These are phyloP conservation scores for Cynopterus sphinx DNA, from an alignment of 2,797 vertebrate species.

Conservation along the genomic window DNA sequence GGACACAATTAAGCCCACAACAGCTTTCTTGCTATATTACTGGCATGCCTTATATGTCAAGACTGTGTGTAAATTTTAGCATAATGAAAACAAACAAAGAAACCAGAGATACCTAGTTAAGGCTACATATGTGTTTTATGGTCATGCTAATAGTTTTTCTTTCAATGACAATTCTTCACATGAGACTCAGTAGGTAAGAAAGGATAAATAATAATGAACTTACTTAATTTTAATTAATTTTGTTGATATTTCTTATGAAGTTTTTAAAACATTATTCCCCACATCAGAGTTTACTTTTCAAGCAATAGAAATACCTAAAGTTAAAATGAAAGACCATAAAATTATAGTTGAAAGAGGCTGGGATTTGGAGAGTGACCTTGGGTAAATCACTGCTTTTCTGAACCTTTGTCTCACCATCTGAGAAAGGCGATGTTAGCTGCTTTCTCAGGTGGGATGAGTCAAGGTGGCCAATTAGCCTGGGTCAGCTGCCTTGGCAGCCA, in stretches of 20 bases:
- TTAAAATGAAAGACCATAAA: conserved; percentile 38
- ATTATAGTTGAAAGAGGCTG: background rate
- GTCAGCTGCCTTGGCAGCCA: background rate
- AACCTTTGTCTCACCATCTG: background rate
- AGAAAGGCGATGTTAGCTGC: conserved; percentile 4
- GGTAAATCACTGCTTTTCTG: background rate
- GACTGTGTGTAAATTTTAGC: background rate
- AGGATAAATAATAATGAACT: conserved; percentile 44
- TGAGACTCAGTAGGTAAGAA: background rate
- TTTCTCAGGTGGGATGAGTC: conserved; percentile 23
- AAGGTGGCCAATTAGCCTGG: background rate
- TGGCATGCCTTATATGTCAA: background rate
- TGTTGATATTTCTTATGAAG: conserved; percentile 34
- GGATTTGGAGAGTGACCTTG: conserved; percentile 23
- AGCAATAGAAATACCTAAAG: background rate
- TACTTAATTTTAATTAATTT: conserved; percentile 57
- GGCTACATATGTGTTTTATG: conserved; percentile 4
- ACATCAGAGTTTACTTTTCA: conserved; percentile 31
- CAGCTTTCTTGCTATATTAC: background rate
- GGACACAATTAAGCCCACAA: background rate
- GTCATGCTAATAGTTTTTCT: conserved; percentile 35
- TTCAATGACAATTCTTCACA: background rate
- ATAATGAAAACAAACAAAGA: background rate
- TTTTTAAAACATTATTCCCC: conserved; percentile 26
- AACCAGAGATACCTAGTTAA: background rate